Evolutionary conservation across 2,888 invertebrate genomes (phyloP), one percentile per base, ranked within the genome.

Genomic region (Molanna angustata): DNA sequence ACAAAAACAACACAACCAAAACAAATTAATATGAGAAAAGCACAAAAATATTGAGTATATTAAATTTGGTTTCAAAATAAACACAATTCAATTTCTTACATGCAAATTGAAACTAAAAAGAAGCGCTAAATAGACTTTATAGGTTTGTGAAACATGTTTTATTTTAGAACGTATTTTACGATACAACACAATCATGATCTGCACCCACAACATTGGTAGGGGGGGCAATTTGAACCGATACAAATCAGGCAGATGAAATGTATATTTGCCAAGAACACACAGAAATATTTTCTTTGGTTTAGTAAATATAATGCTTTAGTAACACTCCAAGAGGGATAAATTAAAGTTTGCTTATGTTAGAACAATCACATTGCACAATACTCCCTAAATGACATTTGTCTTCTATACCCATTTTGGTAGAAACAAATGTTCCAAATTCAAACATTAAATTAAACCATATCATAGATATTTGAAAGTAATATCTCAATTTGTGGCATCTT

Each of bases 231-330:
- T 31, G 13, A 39, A 13, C 22, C 20, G 19, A 22, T 17, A 39
- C n/a, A 27, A 31, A 13, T 37, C 18, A 31, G 46, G 51, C 52
- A 39, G 43, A 31, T 40, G 49, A 46, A 42, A 45, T 49, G 58
- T 58, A 58, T 55, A 58, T 58, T 58, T 58, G 58, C 58, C 58
- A 58, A 58, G 57, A 51, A 43, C 19, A 9, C 22, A 39, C 19
- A 50, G 41, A 56, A 56, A 52, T 40, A 31, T 42, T 45, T 11
- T 49, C 21, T 27, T 22, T 49, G 20, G 51, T 57, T 50, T 53
- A 27, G 33, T 13, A 39, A 16, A 14, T 48, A 44, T 16, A 43
- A 41, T 40, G 53, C 32, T 11, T 49, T 45, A 48, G 44, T 54
- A 49, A 54, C 44, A 21, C 54, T 40, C 37, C 16, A 27, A 54